Conservation (phyloP, 2,797 vertebrate species). For the Vireo griseus region DNA sequence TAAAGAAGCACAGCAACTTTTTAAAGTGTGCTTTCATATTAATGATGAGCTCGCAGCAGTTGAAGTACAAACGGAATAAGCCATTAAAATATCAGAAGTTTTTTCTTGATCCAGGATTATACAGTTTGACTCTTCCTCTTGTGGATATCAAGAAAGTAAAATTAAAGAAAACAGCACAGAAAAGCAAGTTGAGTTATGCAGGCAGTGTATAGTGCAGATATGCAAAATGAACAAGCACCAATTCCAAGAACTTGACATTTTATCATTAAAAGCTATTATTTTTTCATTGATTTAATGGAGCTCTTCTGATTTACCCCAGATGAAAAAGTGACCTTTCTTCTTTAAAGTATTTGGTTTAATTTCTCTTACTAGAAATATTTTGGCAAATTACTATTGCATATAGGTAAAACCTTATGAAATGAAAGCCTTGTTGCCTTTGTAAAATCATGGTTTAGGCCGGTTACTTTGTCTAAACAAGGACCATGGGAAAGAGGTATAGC, state of each 20-base stretch:
- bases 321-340: neutral
- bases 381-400: neutral
- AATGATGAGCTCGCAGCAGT: neutral
- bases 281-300: neutral
- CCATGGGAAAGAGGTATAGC: no score
- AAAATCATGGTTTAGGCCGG: no score
- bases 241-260: neutral
- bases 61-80: neutral
- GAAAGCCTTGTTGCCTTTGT: no score
- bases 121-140: neutral
- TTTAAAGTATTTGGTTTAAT: neutral
- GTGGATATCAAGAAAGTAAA: neutral
- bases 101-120: neutral
- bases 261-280: neutral
- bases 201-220: neutral
- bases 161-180: neutral
- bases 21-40: neutral
- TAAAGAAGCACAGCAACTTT: neutral
- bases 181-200: neutral
- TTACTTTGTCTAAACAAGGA: no score
- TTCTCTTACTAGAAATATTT: neutral
- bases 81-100: neutral
- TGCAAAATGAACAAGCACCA: neutral
- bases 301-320: neutral
- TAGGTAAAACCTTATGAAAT: no score